These are phyloP conservation scores for Synergus itoensis DNA, from an alignment of 2,888 invertebrate genomes.

Conservation along the genomic window DNA sequence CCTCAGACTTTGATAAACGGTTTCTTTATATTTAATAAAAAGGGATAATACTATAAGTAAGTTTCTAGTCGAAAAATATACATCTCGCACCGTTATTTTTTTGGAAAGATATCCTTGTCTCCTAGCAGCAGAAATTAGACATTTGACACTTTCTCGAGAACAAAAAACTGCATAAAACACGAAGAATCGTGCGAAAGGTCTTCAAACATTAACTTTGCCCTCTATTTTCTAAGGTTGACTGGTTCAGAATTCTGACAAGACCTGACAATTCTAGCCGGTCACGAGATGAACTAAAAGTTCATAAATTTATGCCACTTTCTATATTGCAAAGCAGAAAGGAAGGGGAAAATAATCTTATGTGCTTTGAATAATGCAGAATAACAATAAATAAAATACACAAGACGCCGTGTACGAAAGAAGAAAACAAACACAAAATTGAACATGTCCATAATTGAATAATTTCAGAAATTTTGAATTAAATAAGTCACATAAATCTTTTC, in stretches of 20 bases:
- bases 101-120: not conserved
- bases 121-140: not conserved
- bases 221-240: conserved; percentile 11
- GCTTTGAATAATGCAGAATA: not conserved
- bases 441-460: not conserved
- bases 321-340: conserved; percentile 29
- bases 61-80: not conserved
- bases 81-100: not conserved
- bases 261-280: conserved; percentile 45
- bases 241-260: conserved; percentile 1
- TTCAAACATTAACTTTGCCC: conserved; percentile 23
- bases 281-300: conserved; percentile 47
- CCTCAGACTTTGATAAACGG: not conserved
- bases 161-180: conserved; percentile 8
- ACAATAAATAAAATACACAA: not conserved
- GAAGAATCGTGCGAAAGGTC: conserved; percentile 33
- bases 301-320: conserved; percentile 60
- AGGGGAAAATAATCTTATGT: not conserved
- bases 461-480: not conserved
- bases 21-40: no score
- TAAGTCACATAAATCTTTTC: no score
- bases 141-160: conserved; percentile 28
- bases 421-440: not conserved
- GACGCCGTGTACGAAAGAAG: not conserved
- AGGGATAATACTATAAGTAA: no score